Base-by-base conservation (phyloP, 2,113 vertebrate genomes). In the Lichenostomus cassidix region DNA sequence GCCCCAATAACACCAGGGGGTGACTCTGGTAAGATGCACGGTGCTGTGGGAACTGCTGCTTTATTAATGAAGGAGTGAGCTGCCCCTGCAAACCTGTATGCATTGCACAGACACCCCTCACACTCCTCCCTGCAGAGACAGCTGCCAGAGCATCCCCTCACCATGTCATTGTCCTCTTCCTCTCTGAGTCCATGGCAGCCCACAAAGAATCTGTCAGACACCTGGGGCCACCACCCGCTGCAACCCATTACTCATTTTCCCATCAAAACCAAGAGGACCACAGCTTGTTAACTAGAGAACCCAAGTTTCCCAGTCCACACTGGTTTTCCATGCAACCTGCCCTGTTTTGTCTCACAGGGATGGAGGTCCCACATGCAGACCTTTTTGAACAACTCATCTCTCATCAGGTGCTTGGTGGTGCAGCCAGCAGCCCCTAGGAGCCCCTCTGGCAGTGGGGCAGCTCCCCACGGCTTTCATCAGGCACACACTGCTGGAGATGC, bases 81-180 rank as follows among this genome's bases (percentile, higher is more conserved):
- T 83, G 62, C n/a, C 42, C 4, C 3, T 16, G 35, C 50, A 65
- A 87, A 25, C 41, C 73, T 53, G n/a, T 4, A n/a, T 52, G 44
- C 22, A 44, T 39, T 0, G 0, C n/a, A 31, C 24, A 15, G 31
- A 44, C 2, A 2, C 5, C 16, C 47, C 39, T 78, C 5, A 3
- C 65, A 55, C 65, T 42, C 35, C 50, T 84, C 17, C 22, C 21
- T 59, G 52, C 59, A 69, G n/a, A 17, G 23, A 44, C 24, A 56
- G 67, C 49, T 3, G 1, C 27, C 56, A 59, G 4, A 15, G 35
- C 49, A 55, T 59, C 11, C 49, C n/a, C 25, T 44, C 1, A 0
- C 39, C 19, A 17, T 4, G 15, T 0, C 52, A 44, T 5, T 27
- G 39, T 7, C 42, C 12, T 21, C 63, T 42, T 79, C 49, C 15